Evolutionary conservation across 2,797 vertebrate genomes (phyloP).

Genomic region (Pipistrellus kuhlii): DNA sequence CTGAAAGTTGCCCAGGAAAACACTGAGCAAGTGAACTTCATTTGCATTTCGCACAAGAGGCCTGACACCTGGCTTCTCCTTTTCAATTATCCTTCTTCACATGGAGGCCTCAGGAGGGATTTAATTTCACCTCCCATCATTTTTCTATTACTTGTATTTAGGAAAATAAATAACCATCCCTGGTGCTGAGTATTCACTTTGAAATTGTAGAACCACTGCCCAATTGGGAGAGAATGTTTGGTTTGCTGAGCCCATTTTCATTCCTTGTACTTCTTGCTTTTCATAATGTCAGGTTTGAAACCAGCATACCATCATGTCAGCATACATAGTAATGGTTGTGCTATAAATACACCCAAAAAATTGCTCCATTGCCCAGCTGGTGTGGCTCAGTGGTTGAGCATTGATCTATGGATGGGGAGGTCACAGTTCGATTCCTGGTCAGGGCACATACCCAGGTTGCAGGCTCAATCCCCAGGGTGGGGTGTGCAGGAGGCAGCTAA

Average conservation of each 20-base stretch:
- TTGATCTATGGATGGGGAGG: too few species aligned
- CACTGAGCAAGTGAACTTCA: not conserved
- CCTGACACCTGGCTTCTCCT: conserved; percentile 4
- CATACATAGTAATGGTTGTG: not conserved
- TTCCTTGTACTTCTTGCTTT: not conserved
- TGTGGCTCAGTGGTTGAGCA: too few species aligned
- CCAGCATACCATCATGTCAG: not conserved
- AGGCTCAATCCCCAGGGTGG: too few species aligned
- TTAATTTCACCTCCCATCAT: conserved; percentile 58
- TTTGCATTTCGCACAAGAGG: not conserved
- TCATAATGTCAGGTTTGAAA: not conserved
- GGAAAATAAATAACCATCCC: conserved; percentile 45
- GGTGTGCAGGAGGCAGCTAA: too few species aligned
- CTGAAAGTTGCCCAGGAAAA: not conserved
- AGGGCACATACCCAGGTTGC: too few species aligned
- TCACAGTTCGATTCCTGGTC: too few species aligned
- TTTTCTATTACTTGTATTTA: conserved; percentile 68
- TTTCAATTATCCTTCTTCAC: conserved; percentile 48
- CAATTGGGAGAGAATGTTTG: not conserved
- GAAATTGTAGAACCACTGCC: not conserved
- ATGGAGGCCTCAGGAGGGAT: conserved; percentile 40
- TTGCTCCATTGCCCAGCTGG: too few species aligned
- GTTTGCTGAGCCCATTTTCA: not conserved
- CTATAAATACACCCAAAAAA: not conserved
- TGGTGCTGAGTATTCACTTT: not conserved